Evolutionary conservation across 2,797 vertebrate genomes (phyloP).

Genomic region (Gallinago nigripennis): DNA sequence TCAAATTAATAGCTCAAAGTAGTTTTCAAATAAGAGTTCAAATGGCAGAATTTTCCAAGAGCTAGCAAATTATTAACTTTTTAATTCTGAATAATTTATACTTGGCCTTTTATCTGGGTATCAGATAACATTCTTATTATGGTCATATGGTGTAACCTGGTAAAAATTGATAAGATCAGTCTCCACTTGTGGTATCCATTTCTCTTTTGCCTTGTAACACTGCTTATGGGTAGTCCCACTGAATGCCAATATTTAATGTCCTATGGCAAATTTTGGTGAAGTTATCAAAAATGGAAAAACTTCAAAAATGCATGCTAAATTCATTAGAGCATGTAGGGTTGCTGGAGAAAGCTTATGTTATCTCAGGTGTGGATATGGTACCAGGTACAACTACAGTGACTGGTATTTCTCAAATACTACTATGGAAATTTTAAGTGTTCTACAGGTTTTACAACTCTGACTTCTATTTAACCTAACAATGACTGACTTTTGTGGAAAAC

Average conservation of each 20-base stretch:
- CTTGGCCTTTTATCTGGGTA: neutral
- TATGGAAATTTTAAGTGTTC: neutral
- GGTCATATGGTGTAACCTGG: neutral
- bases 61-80: neutral
- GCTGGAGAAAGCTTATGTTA: neutral
- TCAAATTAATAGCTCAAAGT: neutral
- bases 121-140: neutral
- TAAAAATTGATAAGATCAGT: neutral
- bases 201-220: neutral
- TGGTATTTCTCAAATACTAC: neutral
- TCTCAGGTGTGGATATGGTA: neutral
- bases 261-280: neutral
- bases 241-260: neutral
- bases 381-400: neutral
- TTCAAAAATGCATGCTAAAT: neutral
- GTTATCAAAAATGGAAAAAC: neutral
- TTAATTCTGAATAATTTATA: neutral
- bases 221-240: neutral
- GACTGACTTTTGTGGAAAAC: neutral
- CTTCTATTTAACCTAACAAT: neutral
- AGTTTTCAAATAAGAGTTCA: neutral
- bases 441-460: neutral
- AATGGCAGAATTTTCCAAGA: neutral
- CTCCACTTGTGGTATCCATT: neutral
- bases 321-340: neutral